Conservation (phyloP, 2,888 invertebrate genomes). For the Ischnus inquisitorius region DNA sequence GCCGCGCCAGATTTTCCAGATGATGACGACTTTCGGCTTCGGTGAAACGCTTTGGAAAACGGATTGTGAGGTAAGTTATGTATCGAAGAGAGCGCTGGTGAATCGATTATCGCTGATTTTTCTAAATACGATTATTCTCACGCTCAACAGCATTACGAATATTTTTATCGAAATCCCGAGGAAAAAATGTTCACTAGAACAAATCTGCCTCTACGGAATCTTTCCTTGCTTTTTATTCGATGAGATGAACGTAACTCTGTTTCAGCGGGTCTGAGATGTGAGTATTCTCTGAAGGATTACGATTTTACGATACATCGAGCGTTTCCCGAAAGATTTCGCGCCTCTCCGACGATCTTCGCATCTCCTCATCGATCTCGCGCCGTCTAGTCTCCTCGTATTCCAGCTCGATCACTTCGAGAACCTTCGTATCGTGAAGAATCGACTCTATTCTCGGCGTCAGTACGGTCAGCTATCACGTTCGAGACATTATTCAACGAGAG, state of each 20-base stretch:
- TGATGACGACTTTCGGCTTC: constrained; percentile 58
- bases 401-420: constrained; percentile 60
- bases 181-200: too few species aligned
- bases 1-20: constrained; percentile 53
- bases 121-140: too few species aligned
- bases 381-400: constrained; percentile 50
- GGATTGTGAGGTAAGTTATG: background rate
- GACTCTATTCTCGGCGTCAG: constrained; percentile 63
- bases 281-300: constrained; percentile 22
- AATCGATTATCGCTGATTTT: constrained; percentile 6
- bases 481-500: constrained; percentile 22
- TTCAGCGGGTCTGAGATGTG: background rate
- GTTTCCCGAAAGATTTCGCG: constrained; percentile 55
- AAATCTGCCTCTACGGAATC: too few species aligned
- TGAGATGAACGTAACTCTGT: background rate
- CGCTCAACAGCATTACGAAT: too few species aligned
- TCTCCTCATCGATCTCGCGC: constrained; percentile 37
- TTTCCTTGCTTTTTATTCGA: too few species aligned
- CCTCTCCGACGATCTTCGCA: constrained; percentile 63
- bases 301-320: constrained; percentile 66
- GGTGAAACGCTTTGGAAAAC: constrained; percentile 52
- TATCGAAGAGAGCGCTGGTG: background rate
- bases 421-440: constrained; percentile 58
- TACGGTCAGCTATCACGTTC: constrained; percentile 43
- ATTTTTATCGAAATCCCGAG: too few species aligned